phyloP scores from a whole-genome alignment of 2,797 vertebrate species.

The Urophycis tenuis region DNA sequence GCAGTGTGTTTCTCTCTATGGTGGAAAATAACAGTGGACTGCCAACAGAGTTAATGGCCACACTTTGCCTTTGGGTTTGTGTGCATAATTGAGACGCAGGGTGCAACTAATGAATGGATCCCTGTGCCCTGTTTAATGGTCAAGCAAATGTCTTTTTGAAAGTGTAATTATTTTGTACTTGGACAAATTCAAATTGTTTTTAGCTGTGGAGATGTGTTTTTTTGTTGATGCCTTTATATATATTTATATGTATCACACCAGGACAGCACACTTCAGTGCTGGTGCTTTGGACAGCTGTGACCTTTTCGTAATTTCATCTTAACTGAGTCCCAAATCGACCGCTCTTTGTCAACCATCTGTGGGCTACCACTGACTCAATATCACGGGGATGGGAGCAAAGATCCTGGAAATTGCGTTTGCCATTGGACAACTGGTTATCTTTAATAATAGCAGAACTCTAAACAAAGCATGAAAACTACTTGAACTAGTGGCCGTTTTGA shows the following conservation, averaged over 20 bases:
- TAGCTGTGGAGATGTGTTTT: neutral
- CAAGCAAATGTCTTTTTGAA: neutral
- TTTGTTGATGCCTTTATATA: neutral
- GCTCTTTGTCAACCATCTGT: neutral
- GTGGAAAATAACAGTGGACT: neutral
- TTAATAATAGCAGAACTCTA: neutral
- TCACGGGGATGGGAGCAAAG: neutral
- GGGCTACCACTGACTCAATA: neutral
- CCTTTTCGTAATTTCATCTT: neutral
- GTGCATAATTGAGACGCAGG: neutral
- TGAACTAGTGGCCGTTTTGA: neutral
- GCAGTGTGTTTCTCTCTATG: neutral
- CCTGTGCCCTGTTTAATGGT: neutral
- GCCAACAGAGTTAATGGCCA: neutral
- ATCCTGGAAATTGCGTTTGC: neutral
- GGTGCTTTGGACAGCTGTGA: conserved; percentile 1
- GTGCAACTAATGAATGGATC: neutral
- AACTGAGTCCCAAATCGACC: neutral
- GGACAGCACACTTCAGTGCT: neutral
- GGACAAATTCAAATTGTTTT: neutral
- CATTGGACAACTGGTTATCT: neutral
- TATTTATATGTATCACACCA: no score
- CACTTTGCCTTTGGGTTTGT: neutral
- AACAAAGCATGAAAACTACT: neutral
- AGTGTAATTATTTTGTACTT: neutral